Conservation (phyloP, 2,797 vertebrate species). For the Gymnoscopelus microlampas region DNA sequence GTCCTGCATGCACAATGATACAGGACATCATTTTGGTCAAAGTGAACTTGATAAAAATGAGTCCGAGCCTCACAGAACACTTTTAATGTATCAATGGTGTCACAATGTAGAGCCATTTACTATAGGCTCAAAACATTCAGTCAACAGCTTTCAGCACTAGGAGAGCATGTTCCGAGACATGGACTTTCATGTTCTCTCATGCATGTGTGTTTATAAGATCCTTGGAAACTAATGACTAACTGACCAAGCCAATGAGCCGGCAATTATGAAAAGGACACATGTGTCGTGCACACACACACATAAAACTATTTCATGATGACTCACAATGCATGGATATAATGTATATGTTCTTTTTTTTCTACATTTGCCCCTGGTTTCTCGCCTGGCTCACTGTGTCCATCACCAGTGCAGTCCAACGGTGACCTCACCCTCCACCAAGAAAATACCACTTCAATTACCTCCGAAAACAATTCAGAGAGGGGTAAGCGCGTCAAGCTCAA, state of each 20-base stretch:
- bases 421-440: constrained; percentile 13
- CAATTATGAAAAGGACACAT: constrained; percentile 11
- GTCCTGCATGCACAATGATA: too few species aligned
- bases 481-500: background rate
- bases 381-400: constrained; percentile 14
- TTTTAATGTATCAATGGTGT: background rate
- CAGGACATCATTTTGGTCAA: too few species aligned
- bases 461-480: constrained; percentile 11
- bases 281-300: background rate
- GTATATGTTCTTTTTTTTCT: constrained; percentile 10
- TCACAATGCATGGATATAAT: constrained; percentile 2
- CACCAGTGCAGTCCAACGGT: background rate
- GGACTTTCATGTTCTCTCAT: constrained; percentile 28
- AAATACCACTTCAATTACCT: constrained; percentile 1
- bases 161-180: background rate
- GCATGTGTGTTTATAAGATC: constrained; percentile 22
- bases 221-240: constrained; percentile 21
- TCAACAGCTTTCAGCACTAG: constrained; percentile 36
- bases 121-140: constrained; percentile 8
- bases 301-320: constrained; percentile 17
- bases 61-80: background rate
- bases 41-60: too few species aligned
- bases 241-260: constrained; percentile 1
- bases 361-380: background rate
- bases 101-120: background rate